Evolutionary conservation across 2,113 vertebrate species (phyloP).

Genomic region (Heliornis fulica): DNA sequence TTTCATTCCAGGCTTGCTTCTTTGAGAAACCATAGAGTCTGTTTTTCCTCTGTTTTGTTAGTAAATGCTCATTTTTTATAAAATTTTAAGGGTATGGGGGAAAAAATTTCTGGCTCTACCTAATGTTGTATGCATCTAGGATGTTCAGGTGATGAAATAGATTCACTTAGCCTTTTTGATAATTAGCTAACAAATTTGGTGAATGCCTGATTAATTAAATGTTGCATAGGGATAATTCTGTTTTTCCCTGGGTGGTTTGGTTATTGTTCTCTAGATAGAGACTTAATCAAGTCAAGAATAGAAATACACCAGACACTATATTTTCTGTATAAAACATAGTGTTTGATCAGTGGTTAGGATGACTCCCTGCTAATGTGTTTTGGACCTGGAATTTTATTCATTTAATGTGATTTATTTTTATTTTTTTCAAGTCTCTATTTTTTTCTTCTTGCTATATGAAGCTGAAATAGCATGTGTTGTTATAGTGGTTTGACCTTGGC

Average conservation of each 20-base stretch:
- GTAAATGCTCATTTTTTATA: not conserved
- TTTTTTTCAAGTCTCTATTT: not conserved
- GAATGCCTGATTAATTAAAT: not conserved
- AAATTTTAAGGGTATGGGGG: not conserved
- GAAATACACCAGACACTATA: not conserved
- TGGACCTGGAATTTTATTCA: not conserved
- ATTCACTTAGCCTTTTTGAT: not conserved
- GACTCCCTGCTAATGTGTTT: not conserved
- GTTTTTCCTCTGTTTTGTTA: not conserved
- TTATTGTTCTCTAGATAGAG: not conserved
- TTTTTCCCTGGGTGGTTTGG: not conserved
- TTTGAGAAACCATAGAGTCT: not conserved
- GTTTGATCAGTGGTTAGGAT: not conserved
- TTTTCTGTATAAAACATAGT: not conserved
- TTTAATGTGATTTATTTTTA: not conserved
- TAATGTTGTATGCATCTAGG: not conserved
- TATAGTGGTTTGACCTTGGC: too few relatives aligned
- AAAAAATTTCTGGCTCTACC: not conserved
- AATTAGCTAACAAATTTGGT: not conserved
- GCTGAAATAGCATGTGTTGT: not conserved
- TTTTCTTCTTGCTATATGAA: not conserved
- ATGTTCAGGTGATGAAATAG: not conserved
- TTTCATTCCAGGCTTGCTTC: not conserved
- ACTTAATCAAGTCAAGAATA: not conserved
- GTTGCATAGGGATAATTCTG: not conserved